phyloP scores from a whole-genome alignment of 2,888 invertebrate species.

The Tribolium freemani region DNA sequence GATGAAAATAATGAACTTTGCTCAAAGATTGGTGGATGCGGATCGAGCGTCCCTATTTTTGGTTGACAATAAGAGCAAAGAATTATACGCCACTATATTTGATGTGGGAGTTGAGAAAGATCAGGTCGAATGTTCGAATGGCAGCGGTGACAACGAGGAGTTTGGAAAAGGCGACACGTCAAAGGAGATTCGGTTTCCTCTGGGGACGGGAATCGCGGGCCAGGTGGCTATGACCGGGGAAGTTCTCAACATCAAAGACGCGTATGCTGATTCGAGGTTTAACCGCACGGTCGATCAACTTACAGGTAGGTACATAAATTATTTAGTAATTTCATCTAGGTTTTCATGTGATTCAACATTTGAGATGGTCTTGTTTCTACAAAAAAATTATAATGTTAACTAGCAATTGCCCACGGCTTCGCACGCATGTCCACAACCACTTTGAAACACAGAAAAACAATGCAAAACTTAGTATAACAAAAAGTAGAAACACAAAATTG shows the following conservation, averaged over 20 bases:
- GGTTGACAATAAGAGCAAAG: slow-evolving; percentile 79
- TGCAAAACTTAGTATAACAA: too few species aligned
- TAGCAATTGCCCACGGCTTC: too few species aligned
- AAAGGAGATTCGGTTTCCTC: slow-evolving; percentile 78
- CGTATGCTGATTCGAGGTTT: slow-evolving; percentile 83
- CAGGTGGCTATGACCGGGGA: slow-evolving; percentile 86
- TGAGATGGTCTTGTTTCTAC: too few species aligned
- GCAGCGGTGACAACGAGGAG: slow-evolving; percentile 47
- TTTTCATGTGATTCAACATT: not conserved
- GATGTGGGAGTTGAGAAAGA: slow-evolving; percentile 73
- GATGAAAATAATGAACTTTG: slow-evolving; percentile 87
- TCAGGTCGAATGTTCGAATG: slow-evolving; percentile 48
- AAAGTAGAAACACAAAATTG: too few species aligned
- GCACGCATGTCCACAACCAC: too few species aligned
- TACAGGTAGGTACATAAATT: slow-evolving; percentile 63
- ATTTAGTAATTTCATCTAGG: not conserved
- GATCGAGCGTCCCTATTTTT: slow-evolving; percentile 88
- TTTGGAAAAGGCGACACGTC: slow-evolving; percentile 62
- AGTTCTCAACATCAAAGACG: slow-evolving; percentile 85
- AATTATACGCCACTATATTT: slow-evolving; percentile 87
- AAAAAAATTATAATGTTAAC: too few species aligned
- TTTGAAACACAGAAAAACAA: too few species aligned
- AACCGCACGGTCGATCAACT: slow-evolving; percentile 79
- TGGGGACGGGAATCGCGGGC: slow-evolving; percentile 86
- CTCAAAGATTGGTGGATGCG: slow-evolving; percentile 84